Conservation (phyloP, 1,140 invertebrate species). For the Ridgeia piscesae region DNA sequence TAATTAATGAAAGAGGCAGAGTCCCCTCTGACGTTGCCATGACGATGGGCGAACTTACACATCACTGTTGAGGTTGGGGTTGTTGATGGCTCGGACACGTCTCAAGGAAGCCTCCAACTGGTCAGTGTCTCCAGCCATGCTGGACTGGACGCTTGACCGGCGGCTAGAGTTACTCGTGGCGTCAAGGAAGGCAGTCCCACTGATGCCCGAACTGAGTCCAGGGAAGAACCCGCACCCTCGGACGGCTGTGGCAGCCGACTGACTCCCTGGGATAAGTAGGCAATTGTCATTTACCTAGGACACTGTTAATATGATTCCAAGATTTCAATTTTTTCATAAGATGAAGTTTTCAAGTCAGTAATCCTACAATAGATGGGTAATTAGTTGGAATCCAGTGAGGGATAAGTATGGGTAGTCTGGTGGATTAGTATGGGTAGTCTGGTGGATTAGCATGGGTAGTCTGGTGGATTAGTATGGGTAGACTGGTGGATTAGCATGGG, state of each 20-base stretch:
- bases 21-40: no score
- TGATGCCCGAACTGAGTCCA: conserved; percentile 50
- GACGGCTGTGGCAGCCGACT: background rate
- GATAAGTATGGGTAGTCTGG: no score
- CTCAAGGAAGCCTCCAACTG: background rate
- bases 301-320: background rate
- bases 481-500: no score
- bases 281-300: background rate
- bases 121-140: background rate
- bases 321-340: background rate
- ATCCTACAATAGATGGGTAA: no score
- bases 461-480: no score
- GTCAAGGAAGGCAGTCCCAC: conserved; percentile 44
- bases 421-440: no score
- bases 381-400: no score
- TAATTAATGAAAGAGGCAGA: no score
- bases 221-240: background rate
- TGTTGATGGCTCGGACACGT: background rate
- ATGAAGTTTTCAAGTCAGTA: background rate
- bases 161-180: conserved; percentile 42
- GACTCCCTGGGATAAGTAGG: background rate
- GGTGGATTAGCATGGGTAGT: no score
- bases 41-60: background rate
- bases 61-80: background rate
- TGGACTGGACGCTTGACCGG: conserved; percentile 36